Conservation (phyloP, 2,113 vertebrate species). For the Daboia siamensis region DNA sequence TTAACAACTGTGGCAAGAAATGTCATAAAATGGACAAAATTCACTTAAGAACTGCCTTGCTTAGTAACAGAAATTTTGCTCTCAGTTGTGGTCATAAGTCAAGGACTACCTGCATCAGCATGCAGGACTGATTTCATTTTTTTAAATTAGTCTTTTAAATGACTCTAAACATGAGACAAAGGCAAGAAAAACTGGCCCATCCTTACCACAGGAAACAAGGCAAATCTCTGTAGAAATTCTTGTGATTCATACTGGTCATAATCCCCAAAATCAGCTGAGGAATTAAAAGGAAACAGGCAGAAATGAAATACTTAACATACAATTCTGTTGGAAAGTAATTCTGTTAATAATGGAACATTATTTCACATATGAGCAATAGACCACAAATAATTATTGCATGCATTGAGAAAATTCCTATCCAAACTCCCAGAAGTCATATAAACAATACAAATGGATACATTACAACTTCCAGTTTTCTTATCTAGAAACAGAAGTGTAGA, state of each 20-base stretch:
- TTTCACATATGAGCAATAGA: neutral
- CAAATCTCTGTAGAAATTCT: slow-evolving; percentile 95
- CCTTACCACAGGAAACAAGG: slow-evolving; percentile 94
- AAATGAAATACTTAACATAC: slow-evolving; percentile 31
- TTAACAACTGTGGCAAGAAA: neutral
- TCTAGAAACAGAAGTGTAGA: slow-evolving; percentile 24
- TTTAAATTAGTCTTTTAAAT: neutral
- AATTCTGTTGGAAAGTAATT: neutral
- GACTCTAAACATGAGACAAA: neutral
- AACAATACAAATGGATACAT: neutral
- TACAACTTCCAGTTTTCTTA: slow-evolving; percentile 1
- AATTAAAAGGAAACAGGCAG: slow-evolving; percentile 33
- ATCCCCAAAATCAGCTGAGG: slow-evolving; percentile 94
- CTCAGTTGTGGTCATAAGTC: neutral
- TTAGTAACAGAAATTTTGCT: neutral
- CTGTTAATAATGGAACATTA: neutral
- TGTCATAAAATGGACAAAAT: neutral
- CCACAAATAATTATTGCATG: neutral
- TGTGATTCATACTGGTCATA: slow-evolving; percentile 95
- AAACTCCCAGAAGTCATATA: neutral
- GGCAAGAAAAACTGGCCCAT: neutral
- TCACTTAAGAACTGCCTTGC: neutral
- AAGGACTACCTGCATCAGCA: neutral
- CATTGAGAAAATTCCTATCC: neutral
- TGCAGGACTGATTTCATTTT: neutral